Evolutionary conservation across 2,797 vertebrate genomes (phyloP).

Genomic region (Cossypha niveicapilla): DNA sequence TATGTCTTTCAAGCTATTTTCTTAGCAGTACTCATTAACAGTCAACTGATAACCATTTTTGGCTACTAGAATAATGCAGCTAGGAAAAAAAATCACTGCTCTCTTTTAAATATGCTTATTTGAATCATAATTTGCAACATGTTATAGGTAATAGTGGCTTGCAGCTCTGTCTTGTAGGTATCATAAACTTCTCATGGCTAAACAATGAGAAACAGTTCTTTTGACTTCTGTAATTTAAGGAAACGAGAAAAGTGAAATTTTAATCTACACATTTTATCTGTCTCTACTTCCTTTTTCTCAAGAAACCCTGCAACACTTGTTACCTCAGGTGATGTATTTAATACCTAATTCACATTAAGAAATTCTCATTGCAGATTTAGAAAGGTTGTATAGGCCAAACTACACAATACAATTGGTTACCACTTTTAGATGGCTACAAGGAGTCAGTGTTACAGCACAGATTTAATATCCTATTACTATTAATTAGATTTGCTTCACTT

Average conservation of each 20-base stretch:
- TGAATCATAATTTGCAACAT: background rate
- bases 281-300: background rate
- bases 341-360: background rate
- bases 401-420: background rate
- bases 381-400: background rate
- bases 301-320: background rate
- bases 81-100: background rate
- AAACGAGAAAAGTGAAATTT: background rate
- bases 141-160: background rate
- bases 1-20: background rate
- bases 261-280: background rate
- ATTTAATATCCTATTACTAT: constrained; percentile 9
- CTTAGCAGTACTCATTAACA: background rate
- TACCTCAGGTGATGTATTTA: background rate
- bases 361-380: background rate
- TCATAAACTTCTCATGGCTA: background rate
- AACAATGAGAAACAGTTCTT: background rate
- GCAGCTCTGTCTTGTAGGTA: background rate
- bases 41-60: background rate
- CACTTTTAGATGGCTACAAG: background rate
- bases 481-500: constrained; percentile 39
- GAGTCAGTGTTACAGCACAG: background rate
- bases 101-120: background rate
- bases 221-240: background rate
- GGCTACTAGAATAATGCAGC: background rate